These are phyloP conservation scores for Bombyx huttoni DNA, from an alignment of 2,888 invertebrate species.

Conservation along the genomic window DNA sequence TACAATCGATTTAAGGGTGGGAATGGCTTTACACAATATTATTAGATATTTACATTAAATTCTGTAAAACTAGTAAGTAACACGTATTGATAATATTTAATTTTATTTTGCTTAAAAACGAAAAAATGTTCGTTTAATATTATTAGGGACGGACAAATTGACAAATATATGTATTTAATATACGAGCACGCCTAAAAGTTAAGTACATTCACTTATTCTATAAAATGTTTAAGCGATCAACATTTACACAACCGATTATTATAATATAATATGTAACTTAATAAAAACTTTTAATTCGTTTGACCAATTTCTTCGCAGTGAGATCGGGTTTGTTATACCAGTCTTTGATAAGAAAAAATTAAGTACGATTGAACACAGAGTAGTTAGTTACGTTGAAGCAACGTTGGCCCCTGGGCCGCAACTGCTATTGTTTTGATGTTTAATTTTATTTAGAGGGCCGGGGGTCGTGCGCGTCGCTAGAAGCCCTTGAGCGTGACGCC, in stretches of 20 bases:
- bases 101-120: no score
- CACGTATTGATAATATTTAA: no score
- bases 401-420: not conserved
- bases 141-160: no score
- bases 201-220: not conserved
- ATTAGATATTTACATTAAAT: no score
- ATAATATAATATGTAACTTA: not conserved
- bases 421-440: not conserved
- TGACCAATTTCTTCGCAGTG: not conserved
- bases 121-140: no score
- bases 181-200: not conserved
- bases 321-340: not conserved
- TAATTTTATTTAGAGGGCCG: no score
- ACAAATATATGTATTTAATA: no score
- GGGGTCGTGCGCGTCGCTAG: constrained; percentile 10
- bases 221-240: not conserved
- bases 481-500: constrained; percentile 65
- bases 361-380: not conserved
- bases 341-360: not conserved
- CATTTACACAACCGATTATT: not conserved
- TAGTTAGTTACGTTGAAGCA: not conserved
- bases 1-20: no score
- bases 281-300: not conserved
- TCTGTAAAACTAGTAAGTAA: no score
- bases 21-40: no score